A percentile compares a stretch with the other conserved stretches of the same genome.
Conservation (phyloP, 1,140 invertebrate species). For the Oedothorax gibbosus region DNA sequence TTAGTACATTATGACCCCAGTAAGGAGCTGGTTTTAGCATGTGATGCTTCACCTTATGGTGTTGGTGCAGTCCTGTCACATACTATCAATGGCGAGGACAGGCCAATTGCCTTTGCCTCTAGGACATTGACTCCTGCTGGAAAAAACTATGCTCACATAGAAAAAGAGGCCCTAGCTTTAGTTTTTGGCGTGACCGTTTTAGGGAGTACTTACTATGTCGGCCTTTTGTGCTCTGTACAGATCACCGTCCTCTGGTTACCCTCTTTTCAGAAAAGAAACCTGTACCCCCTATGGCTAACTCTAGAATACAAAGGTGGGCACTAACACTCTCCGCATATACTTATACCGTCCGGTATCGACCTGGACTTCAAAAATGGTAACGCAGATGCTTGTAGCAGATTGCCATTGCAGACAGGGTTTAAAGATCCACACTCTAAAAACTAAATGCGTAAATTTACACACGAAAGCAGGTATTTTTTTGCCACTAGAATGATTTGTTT, state of each 20-base stretch:
- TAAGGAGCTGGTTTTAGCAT: conserved; percentile 70
- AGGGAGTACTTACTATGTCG: conserved; percentile 71
- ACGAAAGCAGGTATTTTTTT: too few relatives aligned
- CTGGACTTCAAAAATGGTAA: conserved; percentile 63
- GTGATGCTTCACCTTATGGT: conserved; percentile 68
- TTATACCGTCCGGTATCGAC: conserved; percentile 67
- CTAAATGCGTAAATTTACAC: too few relatives aligned
- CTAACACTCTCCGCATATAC: conserved; percentile 66
- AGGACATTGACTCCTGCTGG: conserved; percentile 67
- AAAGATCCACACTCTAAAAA: too few relatives aligned
- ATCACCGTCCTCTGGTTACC: conserved; percentile 70
- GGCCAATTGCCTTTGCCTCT: conserved; percentile 70
- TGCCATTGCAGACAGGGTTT: not conserved
- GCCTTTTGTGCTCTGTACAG: conserved; percentile 70
- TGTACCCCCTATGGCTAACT: conserved; percentile 65
- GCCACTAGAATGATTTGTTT: too few relatives aligned
- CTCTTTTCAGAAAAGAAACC: conserved; percentile 68
- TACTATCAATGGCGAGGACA: conserved; percentile 66
- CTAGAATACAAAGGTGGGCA: conserved; percentile 67
- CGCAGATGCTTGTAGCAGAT: conserved; percentile 60
- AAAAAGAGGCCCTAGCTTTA: conserved; percentile 73
- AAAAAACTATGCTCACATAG: conserved; percentile 71
- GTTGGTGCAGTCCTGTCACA: conserved; percentile 70
- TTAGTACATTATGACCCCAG: conserved; percentile 69
- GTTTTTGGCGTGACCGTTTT: conserved; percentile 72